Base-by-base conservation (phyloP, 2,888 invertebrate genomes). In the Tricholauxania praeusta region DNA sequence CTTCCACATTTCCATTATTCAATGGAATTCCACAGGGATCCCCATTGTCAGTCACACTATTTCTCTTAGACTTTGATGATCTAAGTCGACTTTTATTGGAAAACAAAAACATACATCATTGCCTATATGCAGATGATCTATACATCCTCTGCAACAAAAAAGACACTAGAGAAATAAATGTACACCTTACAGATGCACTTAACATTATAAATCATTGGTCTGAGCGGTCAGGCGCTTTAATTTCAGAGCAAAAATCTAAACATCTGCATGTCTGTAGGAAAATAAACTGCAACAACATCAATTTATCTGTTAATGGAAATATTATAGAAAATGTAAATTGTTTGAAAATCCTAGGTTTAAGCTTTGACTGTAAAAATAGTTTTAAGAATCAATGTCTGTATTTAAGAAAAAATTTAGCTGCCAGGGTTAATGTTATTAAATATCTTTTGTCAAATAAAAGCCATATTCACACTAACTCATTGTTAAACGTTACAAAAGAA, bases 391-490 rank as follows among this genome's bases (percentile, higher is more conserved):
- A 70, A 14, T 63, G 69, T 62, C 8, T 19, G 15, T 28, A 70
- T 12, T 3, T 63, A 22, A 71, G 52, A 51, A 47, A 53, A 57
- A 47, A 28, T 12, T 57, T 65, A 71, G 39, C 28, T 28, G 55
- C 71, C 51, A 55, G 71, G 17, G 39, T 59, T 53, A 65, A 65
- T 49, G 53, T 65, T n/a, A 71, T 71, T 32, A 71, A 71, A 65
- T 71, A 59, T 22, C 59, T 71, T 4, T 57, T 57, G 8, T 71
- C 65, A 52, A 71, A 65, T 49, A 63, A 65, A 49, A 53, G 65
- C 19, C 17, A 63, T 39, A 55, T 71, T 15, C 51, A 57, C 57
- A 49, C 57, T 17, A 10, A 14, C 28, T 63, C 65, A 32, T 32
- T 71, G 7, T 19, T 32, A 55, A 71, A 57, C n/a, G 62, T 71